Conservation (phyloP, 2,888 invertebrate genomes). For the Asteroscopus sphinx region DNA sequence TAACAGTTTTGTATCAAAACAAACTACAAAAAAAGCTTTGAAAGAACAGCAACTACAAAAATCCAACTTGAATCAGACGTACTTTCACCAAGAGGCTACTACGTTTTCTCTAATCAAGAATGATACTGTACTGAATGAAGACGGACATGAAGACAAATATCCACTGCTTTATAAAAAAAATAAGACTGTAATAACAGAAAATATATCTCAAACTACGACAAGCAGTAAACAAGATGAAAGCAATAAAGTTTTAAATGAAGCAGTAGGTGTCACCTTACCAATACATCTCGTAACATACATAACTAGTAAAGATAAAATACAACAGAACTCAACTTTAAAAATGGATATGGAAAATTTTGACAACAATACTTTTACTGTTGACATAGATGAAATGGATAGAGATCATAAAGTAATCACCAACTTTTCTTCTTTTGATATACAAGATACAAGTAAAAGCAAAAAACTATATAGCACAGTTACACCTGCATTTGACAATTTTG, state of each 20-base stretch:
- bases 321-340: not conserved
- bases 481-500: not conserved
- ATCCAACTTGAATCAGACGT: not conserved
- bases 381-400: not conserved
- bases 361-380: not conserved
- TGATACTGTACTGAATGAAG: not conserved
- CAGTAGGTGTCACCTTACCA: not conserved
- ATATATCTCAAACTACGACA: not conserved
- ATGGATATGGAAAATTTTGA: not conserved
- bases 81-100: too few relatives aligned
- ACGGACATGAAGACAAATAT: not conserved
- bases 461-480: not conserved
- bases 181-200: not conserved
- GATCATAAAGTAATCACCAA: not conserved
- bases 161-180: not conserved
- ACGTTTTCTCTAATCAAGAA: too few relatives aligned
- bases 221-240: not conserved
- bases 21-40: constrained; percentile 37
- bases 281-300: not conserved
- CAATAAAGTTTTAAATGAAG: not conserved
- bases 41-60: constrained; percentile 5
- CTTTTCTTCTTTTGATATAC: not conserved
- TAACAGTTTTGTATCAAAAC: constrained; percentile 54
- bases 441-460: constrained; percentile 5
- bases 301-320: not conserved